Evolutionary conservation across 2,797 vertebrate genomes (phyloP).

Genomic region (Champsocephalus esox): DNA sequence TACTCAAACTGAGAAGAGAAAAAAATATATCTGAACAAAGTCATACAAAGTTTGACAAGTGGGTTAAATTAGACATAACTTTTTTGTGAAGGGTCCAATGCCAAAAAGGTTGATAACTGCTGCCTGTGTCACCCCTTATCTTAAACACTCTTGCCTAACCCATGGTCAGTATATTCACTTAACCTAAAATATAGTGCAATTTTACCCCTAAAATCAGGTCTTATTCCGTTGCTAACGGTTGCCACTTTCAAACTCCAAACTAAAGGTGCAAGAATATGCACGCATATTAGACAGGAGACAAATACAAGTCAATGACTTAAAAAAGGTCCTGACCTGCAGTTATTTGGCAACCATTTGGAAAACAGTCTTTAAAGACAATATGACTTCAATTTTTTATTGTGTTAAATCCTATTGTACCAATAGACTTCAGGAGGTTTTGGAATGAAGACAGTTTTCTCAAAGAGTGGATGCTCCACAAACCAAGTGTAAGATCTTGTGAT

Average conservation of each 20-base stretch:
- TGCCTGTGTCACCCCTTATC: rapidly evolving
- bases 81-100: background rate
- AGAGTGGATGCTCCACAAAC: background rate
- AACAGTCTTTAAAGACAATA: conserved; percentile 13
- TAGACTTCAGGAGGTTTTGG: background rate
- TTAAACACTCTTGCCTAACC: background rate
- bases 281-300: conserved; percentile 16
- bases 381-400: background rate
- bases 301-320: conserved; percentile 17
- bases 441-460: conserved; percentile 15
- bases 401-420: background rate
- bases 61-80: background rate
- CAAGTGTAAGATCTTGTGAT: conserved; percentile 25
- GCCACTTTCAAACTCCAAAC: background rate
- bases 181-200: background rate
- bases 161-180: background rate
- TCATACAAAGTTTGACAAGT: background rate
- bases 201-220: background rate
- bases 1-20: background rate
- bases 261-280: background rate
- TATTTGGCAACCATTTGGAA: conserved; percentile 10
- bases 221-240: background rate
- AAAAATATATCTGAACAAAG: background rate
- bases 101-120: background rate
- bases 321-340: conserved; percentile 35